phyloP scores from a whole-genome alignment of 1,140 invertebrate species.

The Neelides sp. region DNA sequence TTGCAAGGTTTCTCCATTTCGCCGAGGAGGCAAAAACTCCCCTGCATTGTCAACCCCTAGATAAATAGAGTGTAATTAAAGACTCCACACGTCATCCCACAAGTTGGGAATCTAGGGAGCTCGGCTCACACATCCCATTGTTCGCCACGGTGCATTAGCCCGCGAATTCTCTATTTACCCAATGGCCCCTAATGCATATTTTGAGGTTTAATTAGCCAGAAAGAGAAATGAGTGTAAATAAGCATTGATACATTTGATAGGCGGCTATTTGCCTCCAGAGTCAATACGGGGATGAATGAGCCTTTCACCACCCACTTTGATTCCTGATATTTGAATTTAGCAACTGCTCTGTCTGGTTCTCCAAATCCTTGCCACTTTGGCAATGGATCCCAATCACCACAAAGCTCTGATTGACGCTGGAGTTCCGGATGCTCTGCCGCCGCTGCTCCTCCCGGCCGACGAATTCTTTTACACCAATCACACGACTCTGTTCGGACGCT shows the following conservation, averaged over 20 bases:
- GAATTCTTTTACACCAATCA: slow-evolving; percentile 66
- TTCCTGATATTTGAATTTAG: slow-evolving; percentile 34
- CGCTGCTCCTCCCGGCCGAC: slow-evolving; percentile 55
- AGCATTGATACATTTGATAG: too few species aligned
- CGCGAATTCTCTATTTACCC: too few species aligned
- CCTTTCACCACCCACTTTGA: slow-evolving; percentile 1
- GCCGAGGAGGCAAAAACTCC: too few species aligned
- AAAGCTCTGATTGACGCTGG: slow-evolving; percentile 45
- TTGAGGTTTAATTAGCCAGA: background rate
- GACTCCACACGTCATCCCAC: too few species aligned
- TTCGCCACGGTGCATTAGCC: too few species aligned
- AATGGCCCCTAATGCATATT: background rate
- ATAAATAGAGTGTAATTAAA: too few species aligned
- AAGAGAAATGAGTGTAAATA: too few species aligned
- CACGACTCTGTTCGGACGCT: slow-evolving; percentile 54
- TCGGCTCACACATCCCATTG: too few species aligned
- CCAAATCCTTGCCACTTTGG: slow-evolving; percentile 51
- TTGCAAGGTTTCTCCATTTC: too few species aligned
- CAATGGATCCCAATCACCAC: slow-evolving; percentile 47
- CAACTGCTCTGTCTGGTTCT: slow-evolving; percentile 55
- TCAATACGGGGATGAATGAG: background rate
- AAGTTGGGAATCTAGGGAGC: too few species aligned
- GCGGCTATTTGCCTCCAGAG: too few species aligned
- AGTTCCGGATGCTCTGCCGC: slow-evolving; percentile 51
- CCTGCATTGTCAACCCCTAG: too few species aligned